A percentile compares a stretch with the other conserved stretches of the same genome.
Evolutionary conservation across 2,113 vertebrate genomes (phyloP).

Genomic region (Agelaius tricolor): DNA sequence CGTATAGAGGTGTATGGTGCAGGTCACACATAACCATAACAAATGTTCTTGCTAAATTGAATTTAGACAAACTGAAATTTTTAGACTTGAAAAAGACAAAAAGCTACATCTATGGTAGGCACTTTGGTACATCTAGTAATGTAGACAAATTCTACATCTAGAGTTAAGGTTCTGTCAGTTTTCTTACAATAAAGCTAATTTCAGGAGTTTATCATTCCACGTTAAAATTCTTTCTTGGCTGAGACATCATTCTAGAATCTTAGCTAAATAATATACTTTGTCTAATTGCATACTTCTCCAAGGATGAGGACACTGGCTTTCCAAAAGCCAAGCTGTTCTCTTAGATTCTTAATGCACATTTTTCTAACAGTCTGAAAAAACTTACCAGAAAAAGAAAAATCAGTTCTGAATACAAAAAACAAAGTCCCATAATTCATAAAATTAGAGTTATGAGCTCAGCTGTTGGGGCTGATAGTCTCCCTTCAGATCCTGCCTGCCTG

Average conservation of each 20-base stretch:
- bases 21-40: not conserved
- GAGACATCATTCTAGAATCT: conserved; percentile 26
- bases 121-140: conserved; percentile 68
- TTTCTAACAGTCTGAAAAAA: conserved; percentile 61
- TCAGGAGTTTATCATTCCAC: conserved; percentile 22
- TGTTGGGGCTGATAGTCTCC: not conserved
- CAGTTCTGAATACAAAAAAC: not conserved
- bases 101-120: conserved; percentile 58
- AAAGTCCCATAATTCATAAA: not conserved
- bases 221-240: conserved; percentile 34
- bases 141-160: conserved; percentile 46
- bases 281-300: conserved; percentile 62
- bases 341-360: conserved; percentile 49
- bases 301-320: not conserved
- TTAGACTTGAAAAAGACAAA: not conserved
- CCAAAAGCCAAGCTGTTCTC: not conserved
- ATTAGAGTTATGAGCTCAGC: not conserved
- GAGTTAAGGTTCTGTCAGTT: conserved; percentile 44
- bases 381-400: not conserved
- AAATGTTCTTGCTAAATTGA: not conserved
- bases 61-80: conserved; percentile 22
- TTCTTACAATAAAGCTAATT: conserved; percentile 59
- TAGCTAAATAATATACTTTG: conserved; percentile 19
- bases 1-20: not conserved
- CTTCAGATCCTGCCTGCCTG: not conserved